phyloP scores from a whole-genome alignment of 2,797 vertebrate genomes.

The Odontamblyopus rebecca region DNA sequence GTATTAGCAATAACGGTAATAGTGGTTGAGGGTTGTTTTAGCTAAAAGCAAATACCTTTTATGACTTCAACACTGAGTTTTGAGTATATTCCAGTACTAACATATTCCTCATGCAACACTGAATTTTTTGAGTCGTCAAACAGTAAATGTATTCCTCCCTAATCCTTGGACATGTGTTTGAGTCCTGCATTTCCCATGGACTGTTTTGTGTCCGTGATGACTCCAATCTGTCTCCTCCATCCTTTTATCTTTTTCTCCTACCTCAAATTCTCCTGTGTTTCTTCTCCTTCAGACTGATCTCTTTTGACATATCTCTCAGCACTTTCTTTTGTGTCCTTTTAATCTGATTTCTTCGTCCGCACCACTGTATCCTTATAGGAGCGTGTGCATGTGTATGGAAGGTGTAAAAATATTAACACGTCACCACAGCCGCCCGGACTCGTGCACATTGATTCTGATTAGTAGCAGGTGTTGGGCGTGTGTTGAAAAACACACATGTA shows the following conservation, averaged over 20 bases:
- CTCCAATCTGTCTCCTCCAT: background rate
- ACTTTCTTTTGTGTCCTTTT: conserved; percentile 41
- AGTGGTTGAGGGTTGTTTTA: background rate
- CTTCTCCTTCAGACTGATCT: conserved; percentile 46
- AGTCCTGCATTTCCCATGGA: conserved; percentile 1
- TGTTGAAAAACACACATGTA: conserved; percentile 44
- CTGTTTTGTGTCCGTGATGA: conserved; percentile 8
- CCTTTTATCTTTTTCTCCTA: conserved; percentile 6
- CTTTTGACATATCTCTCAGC: conserved; percentile 59
- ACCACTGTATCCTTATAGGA: background rate
- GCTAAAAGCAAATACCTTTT: background rate
- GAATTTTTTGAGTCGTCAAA: background rate
- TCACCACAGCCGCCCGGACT: conserved; percentile 55
- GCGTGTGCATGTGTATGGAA: conserved; percentile 13
- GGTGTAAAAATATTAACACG: conserved; percentile 73
- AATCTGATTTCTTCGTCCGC: conserved; percentile 30
- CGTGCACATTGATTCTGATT: conserved; percentile 72
- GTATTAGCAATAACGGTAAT: background rate
- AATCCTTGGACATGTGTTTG: background rate
- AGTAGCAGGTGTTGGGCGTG: conserved; percentile 76
- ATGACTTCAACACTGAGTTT: background rate
- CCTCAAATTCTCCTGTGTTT: conserved; percentile 4
- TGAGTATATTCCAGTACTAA: background rate
- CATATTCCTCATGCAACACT: background rate
- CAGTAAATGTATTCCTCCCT: background rate